These are phyloP conservation scores for Ischnura elegans DNA, from an alignment of 2,888 invertebrate genomes.

Conservation along the genomic window DNA sequence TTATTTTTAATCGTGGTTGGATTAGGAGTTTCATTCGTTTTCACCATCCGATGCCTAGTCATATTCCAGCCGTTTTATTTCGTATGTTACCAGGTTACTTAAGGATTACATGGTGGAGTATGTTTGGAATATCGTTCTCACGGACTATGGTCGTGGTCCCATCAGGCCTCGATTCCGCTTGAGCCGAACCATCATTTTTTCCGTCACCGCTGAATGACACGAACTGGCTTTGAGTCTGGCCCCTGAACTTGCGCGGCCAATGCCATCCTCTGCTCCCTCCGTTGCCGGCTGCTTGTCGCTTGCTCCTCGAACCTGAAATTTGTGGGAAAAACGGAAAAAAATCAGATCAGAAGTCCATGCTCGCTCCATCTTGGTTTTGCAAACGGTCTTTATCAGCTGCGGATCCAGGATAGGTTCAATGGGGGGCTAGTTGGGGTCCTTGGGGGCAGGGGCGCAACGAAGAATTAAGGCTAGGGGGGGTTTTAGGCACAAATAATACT, in stretches of 20 bases:
- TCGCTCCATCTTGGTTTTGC: too few species aligned
- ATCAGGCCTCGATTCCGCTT: constrained; percentile 88
- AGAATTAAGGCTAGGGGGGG: too few species aligned
- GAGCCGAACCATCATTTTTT: constrained; percentile 85
- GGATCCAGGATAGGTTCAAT: too few species aligned
- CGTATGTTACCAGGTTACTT: constrained; percentile 28
- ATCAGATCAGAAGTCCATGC: not conserved
- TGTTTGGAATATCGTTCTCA: constrained; percentile 72
- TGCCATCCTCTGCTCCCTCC: constrained; percentile 74
- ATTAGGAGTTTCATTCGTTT: not conserved
- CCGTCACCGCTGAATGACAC: constrained; percentile 81
- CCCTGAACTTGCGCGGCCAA: constrained; percentile 80
- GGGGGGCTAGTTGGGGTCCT: too few species aligned
- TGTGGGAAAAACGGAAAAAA: not conserved
- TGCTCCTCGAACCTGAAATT: constrained; percentile 35
- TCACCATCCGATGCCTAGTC: constrained; percentile 6
- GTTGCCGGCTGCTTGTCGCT: constrained; percentile 74
- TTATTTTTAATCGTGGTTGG: not conserved
- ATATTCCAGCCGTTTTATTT: not conserved
- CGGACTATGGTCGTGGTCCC: constrained; percentile 77
- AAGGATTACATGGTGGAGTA: constrained; percentile 34
- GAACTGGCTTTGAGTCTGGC: constrained; percentile 93
- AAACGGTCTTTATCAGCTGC: too few species aligned
- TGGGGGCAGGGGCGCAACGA: too few species aligned
- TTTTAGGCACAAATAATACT: too few species aligned